Percentiles rank a stretch among this genome's conserved stretches.
phyloP scores from a whole-genome alignment of 1,140 invertebrate species.

The Ceratosolen fusciceps region DNA sequence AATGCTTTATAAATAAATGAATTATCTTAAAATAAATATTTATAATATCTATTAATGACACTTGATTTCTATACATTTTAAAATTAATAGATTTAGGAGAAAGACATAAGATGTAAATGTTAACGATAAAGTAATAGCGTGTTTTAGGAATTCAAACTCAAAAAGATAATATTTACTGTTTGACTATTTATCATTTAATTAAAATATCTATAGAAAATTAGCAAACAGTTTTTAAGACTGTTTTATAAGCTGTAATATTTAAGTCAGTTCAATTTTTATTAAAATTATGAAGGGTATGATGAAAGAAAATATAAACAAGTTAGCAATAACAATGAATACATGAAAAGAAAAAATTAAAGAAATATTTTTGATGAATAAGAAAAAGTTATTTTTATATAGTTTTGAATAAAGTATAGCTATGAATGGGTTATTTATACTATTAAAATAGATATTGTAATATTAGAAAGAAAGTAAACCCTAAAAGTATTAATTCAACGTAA shows the following conservation, averaged over 20 bases:
- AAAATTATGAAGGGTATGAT: neutral
- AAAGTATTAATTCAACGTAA: no score
- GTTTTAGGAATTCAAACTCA: neutral
- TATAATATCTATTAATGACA: conserved; percentile 16
- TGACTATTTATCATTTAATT: conserved; percentile 28
- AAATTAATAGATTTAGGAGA: conserved; percentile 3
- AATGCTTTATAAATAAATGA: neutral
- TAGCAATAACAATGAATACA: no score
- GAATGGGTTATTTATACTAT: no score
- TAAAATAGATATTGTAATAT: no score
- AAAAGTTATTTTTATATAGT: no score
- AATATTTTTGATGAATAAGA: no score
- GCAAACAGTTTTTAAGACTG: neutral
- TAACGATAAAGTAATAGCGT: conserved; percentile 2
- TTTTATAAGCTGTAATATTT: conserved; percentile 1
- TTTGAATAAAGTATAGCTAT: no score
- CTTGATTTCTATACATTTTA: conserved; percentile 20
- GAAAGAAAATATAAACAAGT: conserved; percentile 8
- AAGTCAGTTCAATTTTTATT: neutral
- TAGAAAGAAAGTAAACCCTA: no score
- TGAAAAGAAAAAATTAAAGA: no score
- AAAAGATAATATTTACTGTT: conserved; percentile 21
- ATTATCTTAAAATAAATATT: neutral
- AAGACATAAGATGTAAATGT: conserved; percentile 1
- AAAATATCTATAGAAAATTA: neutral